Evolutionary conservation across 2,113 vertebrate species (phyloP).

Genomic region (Lycaon pictus): DNA sequence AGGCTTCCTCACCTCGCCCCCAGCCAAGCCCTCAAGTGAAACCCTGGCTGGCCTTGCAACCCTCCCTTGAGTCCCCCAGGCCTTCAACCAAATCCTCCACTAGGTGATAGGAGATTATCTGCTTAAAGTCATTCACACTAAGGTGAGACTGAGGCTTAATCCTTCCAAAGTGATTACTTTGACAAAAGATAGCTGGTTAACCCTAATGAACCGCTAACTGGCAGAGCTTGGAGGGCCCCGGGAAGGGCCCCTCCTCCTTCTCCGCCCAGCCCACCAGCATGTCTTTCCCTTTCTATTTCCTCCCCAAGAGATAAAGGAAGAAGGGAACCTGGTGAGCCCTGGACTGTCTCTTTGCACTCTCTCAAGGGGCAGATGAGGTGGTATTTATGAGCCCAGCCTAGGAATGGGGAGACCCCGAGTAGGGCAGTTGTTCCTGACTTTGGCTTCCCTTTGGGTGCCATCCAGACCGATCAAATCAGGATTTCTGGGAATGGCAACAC

Average conservation of each 20-base stretch:
- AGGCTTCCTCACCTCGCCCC: neutral
- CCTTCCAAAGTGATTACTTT: constrained; percentile 52
- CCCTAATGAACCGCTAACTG: constrained; percentile 60
- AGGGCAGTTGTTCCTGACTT: neutral
- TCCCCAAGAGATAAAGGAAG: neutral
- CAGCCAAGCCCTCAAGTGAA: rapidly evolving
- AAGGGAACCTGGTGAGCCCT: neutral
- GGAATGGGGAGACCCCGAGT: neutral
- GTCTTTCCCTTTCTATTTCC: neutral
- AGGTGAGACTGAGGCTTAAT: constrained; percentile 65
- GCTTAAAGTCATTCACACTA: constrained; percentile 70
- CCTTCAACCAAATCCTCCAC: constrained; percentile 31
- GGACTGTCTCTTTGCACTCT: neutral
- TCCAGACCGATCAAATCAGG: neutral
- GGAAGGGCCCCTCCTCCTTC: neutral
- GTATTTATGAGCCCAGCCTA: neutral
- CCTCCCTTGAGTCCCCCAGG: neutral
- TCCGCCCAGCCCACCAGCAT: neutral
- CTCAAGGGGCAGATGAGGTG: neutral
- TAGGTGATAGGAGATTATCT: constrained; percentile 68
- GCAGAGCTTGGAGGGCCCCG: neutral
- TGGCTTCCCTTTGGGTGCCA: neutral
- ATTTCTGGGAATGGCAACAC: neutral
- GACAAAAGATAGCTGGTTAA: constrained; percentile 59
- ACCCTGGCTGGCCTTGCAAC: neutral